Base-by-base conservation (phyloP, 2,888 invertebrate genomes). In the Nipponacmea schrenckii region DNA sequence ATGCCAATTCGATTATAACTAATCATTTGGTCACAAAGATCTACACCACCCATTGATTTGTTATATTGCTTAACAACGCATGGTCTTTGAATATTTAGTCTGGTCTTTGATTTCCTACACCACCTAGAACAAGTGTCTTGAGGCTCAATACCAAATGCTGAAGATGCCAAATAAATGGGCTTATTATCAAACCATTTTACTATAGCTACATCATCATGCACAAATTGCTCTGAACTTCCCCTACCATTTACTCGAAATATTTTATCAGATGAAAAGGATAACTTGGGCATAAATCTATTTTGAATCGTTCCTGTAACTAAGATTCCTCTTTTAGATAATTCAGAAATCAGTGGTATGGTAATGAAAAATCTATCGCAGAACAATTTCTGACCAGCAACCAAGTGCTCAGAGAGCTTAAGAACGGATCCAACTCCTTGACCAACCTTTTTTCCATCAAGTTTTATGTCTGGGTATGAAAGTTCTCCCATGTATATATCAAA, bases 181-280 rank as follows among this genome's bases (percentile, higher is more conserved):
- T 67, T 67, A 17, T 67, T 67, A 31, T 50, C 68, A 24, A 26
- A 56, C 68, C 68, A 67, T 26, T 56, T 26, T 20, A 48, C 27
- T 0, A 48, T 56, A 17, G 46, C 24, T 4, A 67, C n/a, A 17
- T 67, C 46, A 12, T 48, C 45, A 45, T 67, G 48, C 17, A 46
- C 48, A 46, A 46, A 46, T 17, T 46, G 48, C 17, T 46, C 48
- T 2, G 48, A 46, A 46, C 1, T 46, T 15, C 48, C 48, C 48
- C 48, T 46, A 17, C 3, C 48, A 1, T 46, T 17, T 15, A 17
- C 12, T 46, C 17, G 12, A 1, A 46, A 15, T 46, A 15, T 46
- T 46, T 17, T 46, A 46, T 46, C 48, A 15, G 3, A 12, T 15
- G 14, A 15, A 17, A 46, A 46, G 14, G 12, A 15, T 15, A 46